Percentiles rank a stretch among this genome's conserved stretches.
Evolutionary conservation across 1,140 invertebrate species (phyloP).

Genomic region (Psix sp.): DNA sequence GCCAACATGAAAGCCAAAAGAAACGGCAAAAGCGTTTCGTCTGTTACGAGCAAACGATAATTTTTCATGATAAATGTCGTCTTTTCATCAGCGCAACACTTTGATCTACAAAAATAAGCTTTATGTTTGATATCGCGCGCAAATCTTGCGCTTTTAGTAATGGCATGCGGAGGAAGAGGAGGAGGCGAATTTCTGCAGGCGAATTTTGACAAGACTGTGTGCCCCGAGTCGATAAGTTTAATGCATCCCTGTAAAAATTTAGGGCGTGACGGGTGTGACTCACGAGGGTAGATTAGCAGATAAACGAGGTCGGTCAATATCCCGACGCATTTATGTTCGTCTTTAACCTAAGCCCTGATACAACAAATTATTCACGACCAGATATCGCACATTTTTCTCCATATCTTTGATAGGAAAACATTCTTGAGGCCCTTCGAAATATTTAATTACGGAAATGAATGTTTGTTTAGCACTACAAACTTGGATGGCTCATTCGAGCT

Average conservation of each 20-base stretch:
- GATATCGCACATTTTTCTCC: slow-evolving; percentile 13
- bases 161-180: slow-evolving; percentile 50
- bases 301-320: slow-evolving; percentile 62
- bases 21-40: neutral
- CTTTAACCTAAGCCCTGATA: slow-evolving; percentile 37
- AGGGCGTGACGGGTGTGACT: slow-evolving; percentile 65
- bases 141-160: slow-evolving; percentile 40
- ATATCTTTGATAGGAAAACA: too few species aligned
- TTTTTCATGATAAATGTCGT: slow-evolving; percentile 38
- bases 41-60: slow-evolving; percentile 8
- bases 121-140: slow-evolving; percentile 45
- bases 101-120: slow-evolving; percentile 54
- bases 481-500: too few species aligned
- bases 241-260: slow-evolving; percentile 63
- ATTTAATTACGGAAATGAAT: slow-evolving; percentile 3
- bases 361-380: slow-evolving; percentile 22
- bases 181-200: slow-evolving; percentile 38
- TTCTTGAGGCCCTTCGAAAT: neutral
- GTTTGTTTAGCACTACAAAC: too few species aligned
- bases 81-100: slow-evolving; percentile 44
- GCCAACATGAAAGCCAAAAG: neutral
- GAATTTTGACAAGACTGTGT: slow-evolving; percentile 53
- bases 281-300: slow-evolving; percentile 66
- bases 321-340: slow-evolving; percentile 41
- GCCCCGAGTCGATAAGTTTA: slow-evolving; percentile 66